Percentiles rank a stretch among this genome's conserved stretches.
These are phyloP conservation scores for Platyrinchus mystaceus DNA, from an alignment of 2,797 vertebrate genomes.

Conservation along the genomic window DNA sequence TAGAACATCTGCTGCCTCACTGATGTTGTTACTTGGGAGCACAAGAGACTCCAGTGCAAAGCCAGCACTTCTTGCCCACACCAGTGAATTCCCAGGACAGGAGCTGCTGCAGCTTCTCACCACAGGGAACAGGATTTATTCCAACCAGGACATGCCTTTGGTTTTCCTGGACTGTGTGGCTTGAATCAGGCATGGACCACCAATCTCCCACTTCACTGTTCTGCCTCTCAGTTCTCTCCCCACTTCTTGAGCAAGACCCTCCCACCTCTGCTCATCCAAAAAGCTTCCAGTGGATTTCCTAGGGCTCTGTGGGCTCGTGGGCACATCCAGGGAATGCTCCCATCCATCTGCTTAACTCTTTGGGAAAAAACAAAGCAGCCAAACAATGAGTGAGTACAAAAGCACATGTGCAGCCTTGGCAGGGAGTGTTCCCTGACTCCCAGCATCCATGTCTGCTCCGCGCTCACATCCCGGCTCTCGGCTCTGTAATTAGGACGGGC, in stretches of 20 bases:
- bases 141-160: neutral
- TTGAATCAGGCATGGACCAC: neutral
- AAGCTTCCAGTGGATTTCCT: neutral
- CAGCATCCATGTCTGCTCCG: conserved; percentile 17
- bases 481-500: conserved; percentile 52
- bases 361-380: neutral
- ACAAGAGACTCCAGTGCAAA: neutral
- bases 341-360: conserved; percentile 39
- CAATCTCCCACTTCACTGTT: neutral
- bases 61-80: neutral
- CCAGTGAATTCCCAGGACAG: neutral
- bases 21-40: neutral
- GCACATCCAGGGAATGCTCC: neutral
- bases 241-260: neutral
- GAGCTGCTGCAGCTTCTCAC: neutral
- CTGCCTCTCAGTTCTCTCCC: neutral
- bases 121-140: neutral
- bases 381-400: conserved; percentile 57
- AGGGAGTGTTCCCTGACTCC: conserved; percentile 50
- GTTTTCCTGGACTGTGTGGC: neutral
- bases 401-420: conserved; percentile 63
- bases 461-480: conserved; percentile 8
- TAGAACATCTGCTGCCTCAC: neutral
- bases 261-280: neutral
- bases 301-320: neutral